Conservation (phyloP, 2,888 invertebrate species). For the Slavum lentiscoides region DNA sequence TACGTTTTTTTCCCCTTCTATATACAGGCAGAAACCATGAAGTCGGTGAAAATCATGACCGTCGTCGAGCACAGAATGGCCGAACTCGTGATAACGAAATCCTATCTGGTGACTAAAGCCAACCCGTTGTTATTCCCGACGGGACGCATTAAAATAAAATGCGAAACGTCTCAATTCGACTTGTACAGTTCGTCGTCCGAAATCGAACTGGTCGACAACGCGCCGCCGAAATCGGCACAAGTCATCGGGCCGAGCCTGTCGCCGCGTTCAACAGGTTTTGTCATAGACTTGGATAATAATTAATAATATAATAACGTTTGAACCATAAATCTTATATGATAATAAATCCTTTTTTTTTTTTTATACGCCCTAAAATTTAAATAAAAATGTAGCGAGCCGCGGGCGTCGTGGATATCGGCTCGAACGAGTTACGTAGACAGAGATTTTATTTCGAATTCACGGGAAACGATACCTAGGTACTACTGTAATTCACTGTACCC, state of each 20-base stretch:
- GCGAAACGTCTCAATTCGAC: conserved; percentile 38
- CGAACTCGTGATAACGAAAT: conserved; percentile 23
- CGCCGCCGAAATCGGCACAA: conserved; percentile 39
- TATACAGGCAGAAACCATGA: background rate
- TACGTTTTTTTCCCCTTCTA: no score
- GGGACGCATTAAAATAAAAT: conserved; percentile 30
- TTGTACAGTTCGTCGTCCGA: conserved; percentile 29
- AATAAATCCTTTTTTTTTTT: no score
- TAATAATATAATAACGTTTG: background rate
- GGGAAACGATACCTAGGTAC: no score
- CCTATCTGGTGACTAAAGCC: background rate
- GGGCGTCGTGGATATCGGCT: no score
- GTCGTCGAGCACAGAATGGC: background rate
- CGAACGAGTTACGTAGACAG: no score
- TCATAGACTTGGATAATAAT: background rate
- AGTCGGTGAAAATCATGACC: background rate
- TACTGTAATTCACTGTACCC: no score
- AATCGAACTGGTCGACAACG: conserved; percentile 42
- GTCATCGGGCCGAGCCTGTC: conserved; percentile 36
- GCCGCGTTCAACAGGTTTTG: conserved; percentile 23
- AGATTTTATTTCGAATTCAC: no score
- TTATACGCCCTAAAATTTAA: no score
- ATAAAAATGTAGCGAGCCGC: no score
- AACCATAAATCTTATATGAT: background rate
- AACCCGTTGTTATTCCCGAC: conserved; percentile 15